Base-by-base conservation (phyloP, 2,113 vertebrate species). In the Calonectris borealis region DNA sequence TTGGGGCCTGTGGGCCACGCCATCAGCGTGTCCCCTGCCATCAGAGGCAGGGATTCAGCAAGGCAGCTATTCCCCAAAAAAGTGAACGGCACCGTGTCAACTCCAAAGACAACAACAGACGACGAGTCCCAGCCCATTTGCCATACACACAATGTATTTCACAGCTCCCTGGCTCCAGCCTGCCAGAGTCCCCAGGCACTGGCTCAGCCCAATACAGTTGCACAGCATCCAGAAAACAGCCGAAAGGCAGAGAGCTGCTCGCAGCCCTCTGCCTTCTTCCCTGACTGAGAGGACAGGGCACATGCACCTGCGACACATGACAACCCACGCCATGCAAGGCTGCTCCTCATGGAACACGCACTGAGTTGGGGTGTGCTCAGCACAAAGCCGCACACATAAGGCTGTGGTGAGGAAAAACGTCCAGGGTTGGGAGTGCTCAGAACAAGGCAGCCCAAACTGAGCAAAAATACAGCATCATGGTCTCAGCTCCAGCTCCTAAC, bases 281-380 rank as follows among this genome's bases (percentile, higher is more conserved):
- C 44, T 80, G 52, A 65, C 31, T 1, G 3, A 82, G 21, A 58
- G 5, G 25, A 31, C 19, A 36, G 0, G 2, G 24, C 11, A 20
- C 0, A 2, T 5, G 25, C 17, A 85, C 13, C 31, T 2, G 2
- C 1, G 4, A 24, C 4, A 51, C 0, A 1, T 24, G 36, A 87
- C 51, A 84, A 18, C n/a, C 13, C 24, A 57, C 1, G 2, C 20
- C 4, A 3, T 15, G 40, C 16, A 32, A 29, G 10, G 20, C 26
- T 93, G 70, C 27, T 61, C 31, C 17, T 26, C 0, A 2, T 16
- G 15, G 40, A 80, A 55, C 1, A 6, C 13, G 42, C 8, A 21
- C 44, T 44, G 36, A 40, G 6, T 18, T 75, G 26, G 48, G 38
- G 18, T 36, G 21, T 69, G 27, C 48, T 91, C 81, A 55, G 51